These are phyloP conservation scores for Pelmatolapia mariae DNA, from an alignment of 2,113 vertebrate genomes.

Conservation along the genomic window DNA sequence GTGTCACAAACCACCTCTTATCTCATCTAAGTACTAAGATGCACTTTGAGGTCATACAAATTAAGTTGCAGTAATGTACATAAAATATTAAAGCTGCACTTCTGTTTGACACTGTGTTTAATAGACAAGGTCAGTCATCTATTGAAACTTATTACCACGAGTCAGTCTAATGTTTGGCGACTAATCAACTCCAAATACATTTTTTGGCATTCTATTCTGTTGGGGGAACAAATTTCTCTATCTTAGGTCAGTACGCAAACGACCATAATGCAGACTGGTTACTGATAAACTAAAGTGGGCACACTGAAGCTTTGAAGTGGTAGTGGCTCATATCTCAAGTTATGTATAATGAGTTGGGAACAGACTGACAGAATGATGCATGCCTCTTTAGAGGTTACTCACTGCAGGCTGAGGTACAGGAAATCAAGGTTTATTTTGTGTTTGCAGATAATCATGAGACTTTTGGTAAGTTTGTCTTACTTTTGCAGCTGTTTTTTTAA, in stretches of 20 bases:
- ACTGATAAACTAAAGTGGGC: slow-evolving; percentile 57
- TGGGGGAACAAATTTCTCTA: neutral
- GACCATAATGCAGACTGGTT: slow-evolving; percentile 49
- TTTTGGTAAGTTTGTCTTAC: neutral
- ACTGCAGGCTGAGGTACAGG: slow-evolving; percentile 2
- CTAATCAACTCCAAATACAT: neutral
- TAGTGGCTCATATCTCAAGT: slow-evolving; percentile 42
- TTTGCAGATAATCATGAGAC: neutral
- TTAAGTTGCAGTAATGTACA: neutral
- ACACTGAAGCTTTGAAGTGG: slow-evolving; percentile 53
- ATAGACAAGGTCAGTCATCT: neutral
- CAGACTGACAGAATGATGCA: slow-evolving; percentile 35
- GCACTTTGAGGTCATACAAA: slow-evolving; percentile 11
- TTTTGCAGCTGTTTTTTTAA: neutral
- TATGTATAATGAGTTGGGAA: slow-evolving; percentile 28
- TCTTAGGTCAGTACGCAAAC: slow-evolving; percentile 8
- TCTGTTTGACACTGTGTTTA: neutral
- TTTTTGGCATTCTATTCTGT: neutral
- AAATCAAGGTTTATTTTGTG: neutral
- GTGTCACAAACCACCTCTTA: neutral
- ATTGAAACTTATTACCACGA: neutral
- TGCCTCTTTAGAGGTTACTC: slow-evolving; percentile 11
- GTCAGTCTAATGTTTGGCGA: neutral
- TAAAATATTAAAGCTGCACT: slow-evolving; percentile 13
- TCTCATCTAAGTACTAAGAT: neutral